A percentile compares a stretch with the other conserved stretches of the same genome.
These are phyloP conservation scores for Drosophila putrida DNA, from an alignment of 2,888 invertebrate species.

Conservation along the genomic window DNA sequence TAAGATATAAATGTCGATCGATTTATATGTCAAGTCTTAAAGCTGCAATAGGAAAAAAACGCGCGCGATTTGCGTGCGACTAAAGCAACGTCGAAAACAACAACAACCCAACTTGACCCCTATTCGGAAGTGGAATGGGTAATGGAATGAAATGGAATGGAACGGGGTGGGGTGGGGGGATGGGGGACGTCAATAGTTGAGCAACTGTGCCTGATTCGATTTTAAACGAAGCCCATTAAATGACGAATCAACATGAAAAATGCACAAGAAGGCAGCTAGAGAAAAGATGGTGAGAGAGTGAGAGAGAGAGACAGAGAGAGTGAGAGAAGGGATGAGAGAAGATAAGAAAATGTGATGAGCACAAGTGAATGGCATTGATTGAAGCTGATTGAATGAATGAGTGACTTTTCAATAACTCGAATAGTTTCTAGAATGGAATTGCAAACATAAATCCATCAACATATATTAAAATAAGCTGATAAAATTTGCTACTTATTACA, in stretches of 20 bases:
- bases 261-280: constrained; percentile 4
- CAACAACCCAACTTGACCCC: constrained; percentile 31
- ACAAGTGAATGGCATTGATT: constrained; percentile 47
- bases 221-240: constrained; percentile 54
- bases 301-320: background rate
- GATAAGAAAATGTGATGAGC: constrained; percentile 9
- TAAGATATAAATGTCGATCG: constrained; percentile 46
- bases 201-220: constrained; percentile 36
- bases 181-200: constrained; percentile 23
- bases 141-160: constrained; percentile 17
- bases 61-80: constrained; percentile 33
- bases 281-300: background rate
- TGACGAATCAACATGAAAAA: constrained; percentile 43
- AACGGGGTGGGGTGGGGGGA: too few relatives aligned
- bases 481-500: too few relatives aligned
- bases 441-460: constrained; percentile 8
- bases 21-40: constrained; percentile 58
- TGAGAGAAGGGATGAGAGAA: background rate
- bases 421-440: constrained; percentile 4
- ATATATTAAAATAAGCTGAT: background rate
- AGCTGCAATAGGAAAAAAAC: constrained; percentile 23
- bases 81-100: constrained; percentile 27
- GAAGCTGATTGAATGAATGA: constrained; percentile 40
- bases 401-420: constrained; percentile 22
- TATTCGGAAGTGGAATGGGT: constrained; percentile 14